These are phyloP conservation scores for Trematomus bernacchii DNA, from an alignment of 2,797 vertebrate genomes.

Conservation along the genomic window DNA sequence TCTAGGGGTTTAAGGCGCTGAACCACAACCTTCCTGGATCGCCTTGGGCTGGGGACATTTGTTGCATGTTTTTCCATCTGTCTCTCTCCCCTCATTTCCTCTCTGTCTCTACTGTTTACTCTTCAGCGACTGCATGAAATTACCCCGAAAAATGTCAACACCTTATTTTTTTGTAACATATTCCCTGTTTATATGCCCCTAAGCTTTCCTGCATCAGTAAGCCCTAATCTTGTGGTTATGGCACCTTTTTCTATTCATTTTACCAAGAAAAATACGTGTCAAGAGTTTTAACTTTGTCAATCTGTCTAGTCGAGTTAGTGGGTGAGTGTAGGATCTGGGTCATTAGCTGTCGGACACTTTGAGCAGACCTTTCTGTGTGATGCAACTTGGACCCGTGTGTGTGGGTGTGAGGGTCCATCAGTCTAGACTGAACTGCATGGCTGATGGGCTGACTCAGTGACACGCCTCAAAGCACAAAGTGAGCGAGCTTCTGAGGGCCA, in stretches of 20 bases:
- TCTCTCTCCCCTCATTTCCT: conserved; percentile 2
- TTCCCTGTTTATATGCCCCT: conserved; percentile 7
- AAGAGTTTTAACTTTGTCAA: conserved; percentile 53
- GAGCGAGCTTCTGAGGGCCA: conserved; percentile 26
- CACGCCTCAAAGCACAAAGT: conserved; percentile 57
- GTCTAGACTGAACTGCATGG: conserved; percentile 55
- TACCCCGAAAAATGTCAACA: neutral
- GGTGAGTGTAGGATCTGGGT: conserved; percentile 66
- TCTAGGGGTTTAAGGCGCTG: neutral
- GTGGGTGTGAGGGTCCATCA: conserved; percentile 60
- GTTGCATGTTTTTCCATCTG: conserved; percentile 2
- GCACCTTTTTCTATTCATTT: conserved; percentile 36
- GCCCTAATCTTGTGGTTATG: conserved; percentile 32
- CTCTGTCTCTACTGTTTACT: neutral
- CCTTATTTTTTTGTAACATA: conserved; percentile 17
- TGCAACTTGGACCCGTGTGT: conserved; percentile 38
- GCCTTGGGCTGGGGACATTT: neutral
- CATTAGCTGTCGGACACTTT: conserved; percentile 69
- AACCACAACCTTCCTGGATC: neutral
- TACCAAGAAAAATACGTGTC: conserved; percentile 35
- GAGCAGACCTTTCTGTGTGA: conserved; percentile 45
- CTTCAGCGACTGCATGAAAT: conserved; percentile 1
- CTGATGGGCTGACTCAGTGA: conserved; percentile 51
- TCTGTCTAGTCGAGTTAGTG: conserved; percentile 63
- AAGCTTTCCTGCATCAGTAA: conserved; percentile 12